Conservation (phyloP, 2,888 invertebrate species). For the Drosophila silvestris region DNA sequence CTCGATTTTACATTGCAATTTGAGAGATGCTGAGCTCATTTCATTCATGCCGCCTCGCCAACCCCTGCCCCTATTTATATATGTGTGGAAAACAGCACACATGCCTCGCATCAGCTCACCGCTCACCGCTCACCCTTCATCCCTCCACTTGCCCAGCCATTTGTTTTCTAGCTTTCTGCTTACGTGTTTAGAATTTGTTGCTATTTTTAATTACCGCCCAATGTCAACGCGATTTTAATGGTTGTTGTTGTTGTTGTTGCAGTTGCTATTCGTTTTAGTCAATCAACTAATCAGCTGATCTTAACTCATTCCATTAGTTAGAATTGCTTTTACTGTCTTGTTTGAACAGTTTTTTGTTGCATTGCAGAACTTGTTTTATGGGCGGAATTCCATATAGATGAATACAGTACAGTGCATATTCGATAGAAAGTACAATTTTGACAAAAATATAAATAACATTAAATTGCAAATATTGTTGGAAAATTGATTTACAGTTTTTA, state of each 20-base stretch:
- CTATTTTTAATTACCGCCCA: slow-evolving; percentile 63
- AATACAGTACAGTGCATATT: background rate
- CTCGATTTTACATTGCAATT: slow-evolving; percentile 31
- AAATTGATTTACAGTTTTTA: too few species aligned
- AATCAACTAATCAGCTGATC: slow-evolving; percentile 31
- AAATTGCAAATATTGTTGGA: background rate
- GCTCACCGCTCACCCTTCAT: slow-evolving; percentile 6
- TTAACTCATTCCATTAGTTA: slow-evolving; percentile 8
- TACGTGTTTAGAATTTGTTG: slow-evolving; percentile 37
- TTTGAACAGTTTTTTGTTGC: background rate
- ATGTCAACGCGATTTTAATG: slow-evolving; percentile 59
- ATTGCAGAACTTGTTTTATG: background rate
- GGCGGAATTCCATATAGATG: slow-evolving; percentile 7
- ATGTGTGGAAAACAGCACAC: background rate
- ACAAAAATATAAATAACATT: too few species aligned
- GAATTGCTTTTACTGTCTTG: slow-evolving; percentile 7
- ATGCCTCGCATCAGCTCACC: background rate
- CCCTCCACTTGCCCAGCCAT: background rate
- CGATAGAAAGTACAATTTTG: background rate
- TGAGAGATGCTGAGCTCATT: slow-evolving; percentile 63
- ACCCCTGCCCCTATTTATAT: slow-evolving; percentile 11
- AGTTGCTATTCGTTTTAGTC: background rate
- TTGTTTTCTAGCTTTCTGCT: slow-evolving; percentile 27
- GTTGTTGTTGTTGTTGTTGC: slow-evolving; percentile 1
- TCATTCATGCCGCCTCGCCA: slow-evolving; percentile 61